Base-by-base conservation (phyloP, 2,888 invertebrate species). In the Ecliptopera silaceata region DNA sequence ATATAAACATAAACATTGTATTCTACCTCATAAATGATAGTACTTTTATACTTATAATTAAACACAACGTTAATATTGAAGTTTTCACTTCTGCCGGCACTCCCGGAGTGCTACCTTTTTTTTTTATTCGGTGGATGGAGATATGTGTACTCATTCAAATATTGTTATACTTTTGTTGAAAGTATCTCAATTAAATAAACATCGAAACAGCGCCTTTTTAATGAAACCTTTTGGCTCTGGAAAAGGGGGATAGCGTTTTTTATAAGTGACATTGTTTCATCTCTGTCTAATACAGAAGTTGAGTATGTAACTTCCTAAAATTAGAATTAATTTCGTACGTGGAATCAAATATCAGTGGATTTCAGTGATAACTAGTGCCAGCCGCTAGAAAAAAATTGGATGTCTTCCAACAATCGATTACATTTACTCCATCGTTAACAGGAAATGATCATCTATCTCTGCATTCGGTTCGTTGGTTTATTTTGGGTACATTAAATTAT, bases 331-430 rank as follows among this genome's bases (percentile, higher is more conserved):
- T 84, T 85, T 85, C 73, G 78, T 77, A 80, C 71, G 74, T 71
- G 72, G 82, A 81, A 87, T 87, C 86, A 83, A 82, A 88, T 86
- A 82, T 80, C 85, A 73, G 75, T 83, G 57, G 58, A 66, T 64
- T 61, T 64, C 56, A 56, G 54, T 63, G 81, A 84, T 84, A 82
- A 79, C 80, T 72, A 77, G 81, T 81, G 83, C 83, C 87, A 86
- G 81, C 77, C 77, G 77, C 75, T 72, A 75, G 75, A 80, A 79
- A 81, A 83, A 79, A 66, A 34, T 82, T 90, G 90, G 90, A 84
- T 63, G 62, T 53, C 62, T 61, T 86, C 90, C 90, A 90, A 84
- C 78, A 82, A 88, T 88, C 87, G 84, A 88, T 88, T 88, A 83
- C 82, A 81, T 84, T 84, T 79, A 84, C 83, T 82, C 74, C 73